Evolutionary conservation across 2,888 invertebrate species (phyloP), one percentile per base, ranked within the genome.

Genomic region (Rhodophaea formosa): DNA sequence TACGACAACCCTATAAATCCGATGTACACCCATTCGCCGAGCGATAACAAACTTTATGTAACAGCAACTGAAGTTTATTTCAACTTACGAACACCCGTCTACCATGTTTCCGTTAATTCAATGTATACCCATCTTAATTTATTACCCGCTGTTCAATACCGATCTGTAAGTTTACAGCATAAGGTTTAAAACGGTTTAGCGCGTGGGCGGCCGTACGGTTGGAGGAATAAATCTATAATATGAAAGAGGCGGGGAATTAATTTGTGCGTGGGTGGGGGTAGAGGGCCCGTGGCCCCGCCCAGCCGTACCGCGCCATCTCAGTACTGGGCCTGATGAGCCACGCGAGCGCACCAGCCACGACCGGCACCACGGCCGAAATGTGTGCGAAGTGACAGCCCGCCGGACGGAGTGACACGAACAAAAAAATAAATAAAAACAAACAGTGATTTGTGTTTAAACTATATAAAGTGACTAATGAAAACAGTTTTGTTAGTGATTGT

Each of bases 211-310:
- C 76, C 75, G 82, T 83, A 82, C 82, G 75, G 84, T 80, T 80
- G 79, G 78, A 80, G 82, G 77, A 88, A 90, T 91, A 90, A 90
- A 90, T 90, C 90, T 91, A 90, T 90, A 90, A 90, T 90, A 90
- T 89, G 88, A 86, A 86, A 82, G 86, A 82, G 91, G 91, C 90
- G 90, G 87, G 77, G 86, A 86, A 84, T 86, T 86, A 84, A 86
- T 88, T 86, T 83, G 79, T 72, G 70, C 64, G 69, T 68, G 75
- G 81, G 87, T 80, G 77, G 81, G 84, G 81, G 80, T 71, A 74
- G 79, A 82, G 84, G 79, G 79, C 75, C 62, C 66, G 67, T 68
- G 63, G 83, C 86, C 69, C 86, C 88, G 87, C 87, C 88, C 82
- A 67, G 74, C 73, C 66, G 71, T 69, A 76, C 72, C 81, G 84